Conservation (phyloP, 2,888 invertebrate genomes). For the Aspidiotus rigidus region DNA sequence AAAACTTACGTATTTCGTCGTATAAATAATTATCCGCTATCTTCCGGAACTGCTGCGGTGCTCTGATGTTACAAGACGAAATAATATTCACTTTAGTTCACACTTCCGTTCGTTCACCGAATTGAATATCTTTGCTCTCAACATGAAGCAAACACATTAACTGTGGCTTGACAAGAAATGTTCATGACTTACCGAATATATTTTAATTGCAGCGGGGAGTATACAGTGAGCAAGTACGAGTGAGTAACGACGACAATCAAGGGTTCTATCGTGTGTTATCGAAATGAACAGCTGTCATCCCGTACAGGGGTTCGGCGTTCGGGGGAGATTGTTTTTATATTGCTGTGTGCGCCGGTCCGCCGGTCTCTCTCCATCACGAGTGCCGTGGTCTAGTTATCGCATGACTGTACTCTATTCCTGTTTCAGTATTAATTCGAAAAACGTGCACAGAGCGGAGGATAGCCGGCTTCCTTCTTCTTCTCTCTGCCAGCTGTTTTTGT, state of each 20-base stretch:
- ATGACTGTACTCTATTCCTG: conserved; percentile 13
- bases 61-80: too few relatives aligned
- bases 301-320: background rate
- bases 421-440: background rate
- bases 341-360: conserved; percentile 24
- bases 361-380: conserved; percentile 13
- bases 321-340: conserved; percentile 20
- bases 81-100: too few relatives aligned
- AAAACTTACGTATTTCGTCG: too few relatives aligned
- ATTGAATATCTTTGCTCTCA: too few relatives aligned
- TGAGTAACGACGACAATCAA: conserved; percentile 22
- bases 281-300: conserved; percentile 25
- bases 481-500: too few relatives aligned
- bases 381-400: conserved; percentile 16
- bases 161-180: too few relatives aligned
- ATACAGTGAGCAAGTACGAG: conserved; percentile 3
- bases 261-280: conserved; percentile 10
- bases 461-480: background rate
- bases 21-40: too few relatives aligned
- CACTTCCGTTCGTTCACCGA: too few relatives aligned
- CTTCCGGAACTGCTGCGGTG: too few relatives aligned
- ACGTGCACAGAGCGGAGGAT: conserved; percentile 8
- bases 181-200: conserved; percentile 18
- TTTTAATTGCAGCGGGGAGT: conserved; percentile 26
- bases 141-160: too few relatives aligned